A percentile compares a stretch with the other conserved stretches of the same genome.
Evolutionary conservation across 2,113 vertebrate species (phyloP).

Genomic region (Nothobranchius kuhntae): DNA sequence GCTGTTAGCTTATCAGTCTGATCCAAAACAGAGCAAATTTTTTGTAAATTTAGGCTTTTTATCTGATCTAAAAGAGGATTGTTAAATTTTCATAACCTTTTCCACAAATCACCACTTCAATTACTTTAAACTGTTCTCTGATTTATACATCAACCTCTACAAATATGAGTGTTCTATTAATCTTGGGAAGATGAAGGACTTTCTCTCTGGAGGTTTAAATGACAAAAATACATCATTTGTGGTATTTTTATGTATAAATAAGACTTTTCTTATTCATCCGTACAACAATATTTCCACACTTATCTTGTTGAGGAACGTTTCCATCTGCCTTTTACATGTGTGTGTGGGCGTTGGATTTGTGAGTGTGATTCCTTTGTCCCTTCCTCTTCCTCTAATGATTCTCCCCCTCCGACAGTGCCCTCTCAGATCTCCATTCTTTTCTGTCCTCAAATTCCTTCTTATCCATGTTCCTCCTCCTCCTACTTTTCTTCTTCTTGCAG

Average conservation of each 20-base stretch:
- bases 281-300: constrained; percentile 23
- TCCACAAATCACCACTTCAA: too few relatives aligned
- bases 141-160: not conserved
- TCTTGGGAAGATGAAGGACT: not conserved
- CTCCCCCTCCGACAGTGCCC: constrained; percentile 38
- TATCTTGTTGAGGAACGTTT: constrained; percentile 38
- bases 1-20: too few relatives aligned
- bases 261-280: constrained; percentile 16
- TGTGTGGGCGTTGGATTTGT: constrained; percentile 30
- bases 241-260: not conserved
- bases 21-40: too few relatives aligned
- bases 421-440: constrained; percentile 47
- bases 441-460: constrained; percentile 42
- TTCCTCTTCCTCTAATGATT: constrained; percentile 54
- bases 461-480: constrained; percentile 36
- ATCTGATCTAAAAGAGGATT: too few relatives aligned
- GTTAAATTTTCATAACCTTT: too few relatives aligned
- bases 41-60: too few relatives aligned
- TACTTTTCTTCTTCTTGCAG: constrained; percentile 3
- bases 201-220: not conserved
- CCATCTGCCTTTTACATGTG: constrained; percentile 17
- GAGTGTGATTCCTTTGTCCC: constrained; percentile 34
- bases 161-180: not conserved
- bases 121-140: not conserved
- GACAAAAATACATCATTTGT: not conserved